These are phyloP conservation scores for Atlantisia rogersi DNA, from an alignment of 2,113 vertebrate species.

Conservation along the genomic window DNA sequence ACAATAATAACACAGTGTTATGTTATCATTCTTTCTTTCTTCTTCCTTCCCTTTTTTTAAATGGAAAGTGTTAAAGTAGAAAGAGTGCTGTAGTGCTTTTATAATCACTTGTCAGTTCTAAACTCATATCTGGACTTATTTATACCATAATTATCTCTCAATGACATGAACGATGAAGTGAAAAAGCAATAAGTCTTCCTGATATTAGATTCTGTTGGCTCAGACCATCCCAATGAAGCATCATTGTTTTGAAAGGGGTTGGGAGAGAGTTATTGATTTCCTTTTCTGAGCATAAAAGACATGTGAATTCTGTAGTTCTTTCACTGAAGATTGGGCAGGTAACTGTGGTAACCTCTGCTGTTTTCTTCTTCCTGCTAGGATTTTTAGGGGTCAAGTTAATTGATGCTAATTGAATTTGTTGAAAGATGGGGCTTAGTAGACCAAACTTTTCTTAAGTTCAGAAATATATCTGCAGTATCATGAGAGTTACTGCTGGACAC, in stretches of 20 bases:
- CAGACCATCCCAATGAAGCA: not conserved
- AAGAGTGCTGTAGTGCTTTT: not conserved
- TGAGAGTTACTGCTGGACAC: not conserved
- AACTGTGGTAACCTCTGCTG: not conserved
- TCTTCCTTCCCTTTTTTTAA: no score
- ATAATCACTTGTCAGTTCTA: not conserved
- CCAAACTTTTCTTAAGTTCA: not conserved
- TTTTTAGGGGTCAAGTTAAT: not conserved
- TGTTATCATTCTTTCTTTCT: not conserved
- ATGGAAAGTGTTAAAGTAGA: not conserved
- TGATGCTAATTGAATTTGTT: not conserved
- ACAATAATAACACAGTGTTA: not conserved
- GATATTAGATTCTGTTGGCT: not conserved
- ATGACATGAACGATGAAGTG: constrained; percentile 6
- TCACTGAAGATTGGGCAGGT: not conserved
- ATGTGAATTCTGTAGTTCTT: not conserved
- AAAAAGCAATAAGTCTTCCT: not conserved
- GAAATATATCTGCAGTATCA: not conserved
- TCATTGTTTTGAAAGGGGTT: not conserved
- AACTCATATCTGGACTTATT: not conserved
- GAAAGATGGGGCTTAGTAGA: not conserved
- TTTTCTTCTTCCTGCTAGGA: not conserved
- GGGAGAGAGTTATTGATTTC: not conserved
- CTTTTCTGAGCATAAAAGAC: not conserved
- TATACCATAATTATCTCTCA: constrained; percentile 15